These are phyloP conservation scores for Strigamia transsilvanica DNA, from an alignment of 2,888 invertebrate species.

Conservation along the genomic window DNA sequence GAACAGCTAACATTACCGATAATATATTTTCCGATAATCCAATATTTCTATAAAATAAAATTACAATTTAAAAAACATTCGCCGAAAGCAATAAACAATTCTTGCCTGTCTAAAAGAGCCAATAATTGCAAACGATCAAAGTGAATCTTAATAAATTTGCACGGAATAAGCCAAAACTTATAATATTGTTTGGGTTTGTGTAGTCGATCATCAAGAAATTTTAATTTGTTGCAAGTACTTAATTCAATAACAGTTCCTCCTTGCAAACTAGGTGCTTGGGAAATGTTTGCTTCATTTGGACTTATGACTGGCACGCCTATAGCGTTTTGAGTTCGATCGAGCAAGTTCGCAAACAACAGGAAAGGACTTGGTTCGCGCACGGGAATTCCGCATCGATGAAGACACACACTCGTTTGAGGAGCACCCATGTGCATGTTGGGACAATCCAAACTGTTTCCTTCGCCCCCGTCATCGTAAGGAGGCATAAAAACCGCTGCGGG, in stretches of 20 bases:
- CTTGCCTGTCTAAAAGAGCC: constrained; percentile 82
- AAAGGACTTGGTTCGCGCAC: constrained; percentile 58
- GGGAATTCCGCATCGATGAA: constrained; percentile 37
- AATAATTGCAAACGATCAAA: constrained; percentile 92
- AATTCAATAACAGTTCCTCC: constrained; percentile 60
- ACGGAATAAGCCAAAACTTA: constrained; percentile 76
- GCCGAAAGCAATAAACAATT: background rate
- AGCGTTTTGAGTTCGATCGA: constrained; percentile 62
- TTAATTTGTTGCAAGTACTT: constrained; percentile 55
- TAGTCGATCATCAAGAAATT: constrained; percentile 59
- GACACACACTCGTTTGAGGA: constrained; percentile 14
- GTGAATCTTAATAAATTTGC: constrained; percentile 77
- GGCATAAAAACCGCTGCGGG: constrained; percentile 58
- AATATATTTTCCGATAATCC: constrained; percentile 82
- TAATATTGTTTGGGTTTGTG: constrained; percentile 72
- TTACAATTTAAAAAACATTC: background rate
- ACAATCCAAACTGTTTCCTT: background rate
- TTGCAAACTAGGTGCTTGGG: constrained; percentile 58
- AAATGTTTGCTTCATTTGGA: constrained; percentile 54
- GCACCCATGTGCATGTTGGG: constrained; percentile 40
- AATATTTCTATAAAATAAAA: constrained; percentile 72
- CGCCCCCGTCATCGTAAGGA: constrained; percentile 16
- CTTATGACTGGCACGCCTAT: constrained; percentile 52
- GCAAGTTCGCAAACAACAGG: constrained; percentile 62
- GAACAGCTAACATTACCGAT: constrained; percentile 81